A percentile compares a stretch with the other conserved stretches of the same genome.
Conservation (phyloP, 2,113 vertebrate species). For the Cairina moschata region DNA sequence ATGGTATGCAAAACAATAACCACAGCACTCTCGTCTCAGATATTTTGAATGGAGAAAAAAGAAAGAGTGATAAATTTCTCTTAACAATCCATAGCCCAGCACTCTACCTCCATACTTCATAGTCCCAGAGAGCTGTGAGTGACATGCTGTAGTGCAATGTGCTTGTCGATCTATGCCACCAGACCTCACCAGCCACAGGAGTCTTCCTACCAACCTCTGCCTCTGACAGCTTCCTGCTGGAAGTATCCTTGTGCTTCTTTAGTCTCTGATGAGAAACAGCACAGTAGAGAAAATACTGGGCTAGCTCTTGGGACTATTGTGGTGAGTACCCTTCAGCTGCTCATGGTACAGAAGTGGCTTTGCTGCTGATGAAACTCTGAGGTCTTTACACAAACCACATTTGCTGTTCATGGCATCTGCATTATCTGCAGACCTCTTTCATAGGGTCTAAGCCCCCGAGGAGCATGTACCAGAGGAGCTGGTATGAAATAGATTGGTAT, state of each 20-base stretch:
- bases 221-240: neutral
- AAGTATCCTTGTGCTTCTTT: neutral
- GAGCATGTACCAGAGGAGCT: neutral
- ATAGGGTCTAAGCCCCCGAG: neutral
- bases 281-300: neutral
- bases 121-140: neutral
- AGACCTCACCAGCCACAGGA: neutral
- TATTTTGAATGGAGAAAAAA: neutral
- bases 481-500: neutral
- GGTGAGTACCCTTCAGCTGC: neutral
- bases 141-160: accelerated
- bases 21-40: neutral
- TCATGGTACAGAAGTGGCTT: neutral
- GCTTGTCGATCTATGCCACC: neutral
- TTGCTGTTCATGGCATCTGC: neutral
- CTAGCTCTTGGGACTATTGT: neutral
- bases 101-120: neutral
- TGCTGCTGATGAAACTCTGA: neutral
- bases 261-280: neutral
- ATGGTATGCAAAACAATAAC: neutral
- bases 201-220: neutral
- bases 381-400: neutral
- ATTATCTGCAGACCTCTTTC: neutral
- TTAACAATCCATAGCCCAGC: neutral
- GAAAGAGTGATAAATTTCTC: neutral